phyloP scores from a whole-genome alignment of 2,888 invertebrate genomes.

The Syrphus vitripennis region DNA sequence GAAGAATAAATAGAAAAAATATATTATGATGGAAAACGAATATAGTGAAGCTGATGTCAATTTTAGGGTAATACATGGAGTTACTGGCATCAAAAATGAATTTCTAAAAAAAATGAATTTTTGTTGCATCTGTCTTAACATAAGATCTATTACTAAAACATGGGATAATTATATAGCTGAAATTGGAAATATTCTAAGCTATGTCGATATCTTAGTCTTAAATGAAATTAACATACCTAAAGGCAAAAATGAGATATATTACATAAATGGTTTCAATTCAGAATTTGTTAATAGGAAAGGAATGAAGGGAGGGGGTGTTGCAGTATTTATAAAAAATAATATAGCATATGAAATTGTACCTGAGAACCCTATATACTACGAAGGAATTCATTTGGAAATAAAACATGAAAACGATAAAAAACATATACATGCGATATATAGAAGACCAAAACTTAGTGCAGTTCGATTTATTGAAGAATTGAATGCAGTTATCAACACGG shows the following conservation, averaged over 20 bases:
- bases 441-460: not conserved
- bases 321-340: constrained; percentile 28
- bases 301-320: constrained; percentile 20
- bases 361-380: constrained; percentile 11
- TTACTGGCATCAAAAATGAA: constrained; percentile 1
- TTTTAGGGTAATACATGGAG: not conserved
- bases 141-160: too few species aligned
- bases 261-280: constrained; percentile 1
- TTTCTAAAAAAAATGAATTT: not conserved
- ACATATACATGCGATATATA: constrained; percentile 35
- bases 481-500: not conserved
- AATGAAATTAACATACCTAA: constrained; percentile 15
- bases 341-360: constrained; percentile 23
- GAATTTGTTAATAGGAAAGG: constrained; percentile 26
- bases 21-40: too few species aligned
- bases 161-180: too few species aligned
- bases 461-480: constrained; percentile 23
- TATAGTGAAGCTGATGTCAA: too few species aligned
- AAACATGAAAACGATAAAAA: not conserved
- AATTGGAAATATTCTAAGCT: not conserved
- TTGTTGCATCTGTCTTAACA: not conserved
- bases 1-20: too few species aligned
- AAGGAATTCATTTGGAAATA: constrained; percentile 31
- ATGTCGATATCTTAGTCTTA: constrained; percentile 1
- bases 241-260: not conserved